Conservation (phyloP, 2,797 vertebrate species). For the Leptodactylus fallax region DNA sequence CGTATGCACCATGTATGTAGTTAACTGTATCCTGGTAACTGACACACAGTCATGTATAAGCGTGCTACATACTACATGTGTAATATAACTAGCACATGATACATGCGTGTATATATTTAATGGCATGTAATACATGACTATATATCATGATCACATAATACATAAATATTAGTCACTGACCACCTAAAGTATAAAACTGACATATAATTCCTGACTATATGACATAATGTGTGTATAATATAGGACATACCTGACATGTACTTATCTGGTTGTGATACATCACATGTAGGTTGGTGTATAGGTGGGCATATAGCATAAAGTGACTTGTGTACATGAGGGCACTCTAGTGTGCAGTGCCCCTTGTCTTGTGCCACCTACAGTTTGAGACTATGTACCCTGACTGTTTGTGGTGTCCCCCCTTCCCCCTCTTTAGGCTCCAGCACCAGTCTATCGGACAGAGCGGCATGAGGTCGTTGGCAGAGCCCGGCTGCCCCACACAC, state of each 20-base stretch:
- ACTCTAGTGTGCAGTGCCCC: neutral
- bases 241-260: neutral
- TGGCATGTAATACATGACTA: neutral
- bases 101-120: neutral
- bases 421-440: conserved; percentile 85
- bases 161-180: neutral
- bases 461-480: conserved; percentile 96
- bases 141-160: neutral
- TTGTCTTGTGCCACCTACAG: conserved; percentile 65
- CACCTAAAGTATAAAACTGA: too few species aligned
- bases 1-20: neutral
- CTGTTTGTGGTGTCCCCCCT: conserved; percentile 47
- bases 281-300: too few species aligned
- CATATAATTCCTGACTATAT: neutral
- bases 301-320: neutral
- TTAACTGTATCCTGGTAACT: neutral
- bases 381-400: conserved; percentile 48
- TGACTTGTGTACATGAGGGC: neutral
- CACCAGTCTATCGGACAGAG: conserved; percentile 98
- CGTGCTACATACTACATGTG: neutral
- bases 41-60: neutral
- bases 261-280: too few species aligned
- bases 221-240: neutral
- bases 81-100: neutral
- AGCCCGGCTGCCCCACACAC: conserved; percentile 95